phyloP scores from a whole-genome alignment of 2,888 invertebrate genomes.

The Drosophila algonquin region DNA sequence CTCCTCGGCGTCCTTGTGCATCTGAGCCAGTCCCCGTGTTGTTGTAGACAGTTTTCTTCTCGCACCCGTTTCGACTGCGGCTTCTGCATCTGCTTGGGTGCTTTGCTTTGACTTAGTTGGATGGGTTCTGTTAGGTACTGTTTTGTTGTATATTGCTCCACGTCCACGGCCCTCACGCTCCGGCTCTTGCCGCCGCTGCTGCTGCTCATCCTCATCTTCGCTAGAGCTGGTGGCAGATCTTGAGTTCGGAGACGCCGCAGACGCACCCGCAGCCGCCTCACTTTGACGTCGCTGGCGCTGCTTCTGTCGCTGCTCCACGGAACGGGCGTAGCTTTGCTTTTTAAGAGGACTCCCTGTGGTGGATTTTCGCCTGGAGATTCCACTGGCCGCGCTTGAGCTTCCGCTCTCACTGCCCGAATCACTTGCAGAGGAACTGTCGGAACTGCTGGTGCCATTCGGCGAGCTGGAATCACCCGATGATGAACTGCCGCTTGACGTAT shows the following conservation, averaged over 20 bases:
- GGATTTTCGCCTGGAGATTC: slow-evolving; percentile 41
- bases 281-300: slow-evolving; percentile 66
- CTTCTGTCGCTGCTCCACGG: slow-evolving; percentile 78
- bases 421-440: slow-evolving; percentile 56
- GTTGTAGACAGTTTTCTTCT: slow-evolving; percentile 50
- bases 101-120: slow-evolving; percentile 73
- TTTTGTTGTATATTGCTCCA: slow-evolving; percentile 44
- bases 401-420: slow-evolving; percentile 56
- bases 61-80: slow-evolving; percentile 31
- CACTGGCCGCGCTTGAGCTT: slow-evolving; percentile 43
- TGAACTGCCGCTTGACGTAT: slow-evolving; percentile 79
- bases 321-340: slow-evolving; percentile 78
- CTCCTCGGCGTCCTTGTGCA: slow-evolving; percentile 89
- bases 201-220: slow-evolving; percentile 47
- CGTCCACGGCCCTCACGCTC: slow-evolving; percentile 19
- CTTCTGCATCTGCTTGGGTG: slow-evolving; percentile 21
- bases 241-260: slow-evolving; percentile 61
- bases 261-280: slow-evolving; percentile 57
- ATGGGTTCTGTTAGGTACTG: slow-evolving; percentile 72
- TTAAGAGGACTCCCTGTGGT: slow-evolving; percentile 53
- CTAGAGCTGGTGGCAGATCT: slow-evolving; percentile 56
- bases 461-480: slow-evolving; percentile 81
- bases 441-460: slow-evolving; percentile 71
- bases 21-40: slow-evolving; percentile 85
- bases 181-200: slow-evolving; percentile 40